phyloP scores from a whole-genome alignment of 2,797 vertebrate genomes.

The Peromyscus aztecus region DNA sequence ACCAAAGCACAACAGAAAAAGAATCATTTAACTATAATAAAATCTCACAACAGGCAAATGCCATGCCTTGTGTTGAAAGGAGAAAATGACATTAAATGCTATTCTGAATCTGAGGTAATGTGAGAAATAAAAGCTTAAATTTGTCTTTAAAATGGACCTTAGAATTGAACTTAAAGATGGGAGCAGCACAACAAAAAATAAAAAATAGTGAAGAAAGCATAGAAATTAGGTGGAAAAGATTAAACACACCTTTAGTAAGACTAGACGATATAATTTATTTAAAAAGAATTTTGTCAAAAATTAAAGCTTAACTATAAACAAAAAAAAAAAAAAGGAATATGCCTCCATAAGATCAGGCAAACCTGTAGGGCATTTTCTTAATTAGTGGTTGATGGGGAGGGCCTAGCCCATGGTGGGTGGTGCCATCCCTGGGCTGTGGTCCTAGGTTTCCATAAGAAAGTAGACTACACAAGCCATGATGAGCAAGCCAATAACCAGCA shows the following conservation, averaged over 20 bases:
- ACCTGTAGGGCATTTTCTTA: no score
- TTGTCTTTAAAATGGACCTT: constrained; percentile 10
- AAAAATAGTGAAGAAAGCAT: not conserved
- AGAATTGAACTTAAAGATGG: constrained; percentile 33
- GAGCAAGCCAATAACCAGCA: no score
- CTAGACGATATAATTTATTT: not conserved
- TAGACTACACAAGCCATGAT: no score
- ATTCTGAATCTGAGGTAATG: constrained; percentile 16
- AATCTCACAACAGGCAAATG: constrained; percentile 27
- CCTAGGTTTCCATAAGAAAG: no score
- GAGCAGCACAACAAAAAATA: not conserved
- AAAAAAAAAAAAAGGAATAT: no score
- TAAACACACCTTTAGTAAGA: not conserved
- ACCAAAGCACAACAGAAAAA: constrained; percentile 14
- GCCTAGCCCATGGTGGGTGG: no score
- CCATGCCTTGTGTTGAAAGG: not conserved
- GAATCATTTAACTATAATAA: constrained; percentile 34
- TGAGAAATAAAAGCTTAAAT: constrained; percentile 61
- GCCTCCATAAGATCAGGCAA: no score
- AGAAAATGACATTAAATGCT: not conserved
- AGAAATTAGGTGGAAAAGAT: not conserved
- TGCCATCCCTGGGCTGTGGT: no score
- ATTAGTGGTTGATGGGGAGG: no score
- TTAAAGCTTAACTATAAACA: not conserved
- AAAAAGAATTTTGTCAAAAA: not conserved